Conservation (phyloP, 2,888 invertebrate genomes). For the Athalia rosae region DNA sequence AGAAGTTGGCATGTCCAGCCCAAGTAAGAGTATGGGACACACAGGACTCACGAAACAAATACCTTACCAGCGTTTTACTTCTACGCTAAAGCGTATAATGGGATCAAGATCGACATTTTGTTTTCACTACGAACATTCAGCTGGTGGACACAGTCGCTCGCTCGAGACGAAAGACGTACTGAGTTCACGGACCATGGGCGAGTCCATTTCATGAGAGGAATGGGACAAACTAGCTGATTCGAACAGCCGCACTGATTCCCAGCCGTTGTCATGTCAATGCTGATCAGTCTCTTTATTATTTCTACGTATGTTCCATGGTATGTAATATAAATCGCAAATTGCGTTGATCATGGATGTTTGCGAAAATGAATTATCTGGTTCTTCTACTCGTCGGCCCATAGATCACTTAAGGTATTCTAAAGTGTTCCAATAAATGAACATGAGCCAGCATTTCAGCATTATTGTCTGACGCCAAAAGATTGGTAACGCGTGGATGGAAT, state of each 20-base stretch:
- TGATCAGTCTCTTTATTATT: not conserved
- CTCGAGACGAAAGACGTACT: slow-evolving; percentile 31
- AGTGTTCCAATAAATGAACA: too few species aligned
- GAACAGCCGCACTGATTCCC: not conserved
- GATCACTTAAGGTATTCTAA: too few species aligned
- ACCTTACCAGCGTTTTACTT: not conserved
- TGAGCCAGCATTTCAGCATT: too few species aligned
- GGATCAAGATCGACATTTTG: slow-evolving; percentile 37
- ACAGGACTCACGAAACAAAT: not conserved
- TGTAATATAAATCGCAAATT: too few species aligned
- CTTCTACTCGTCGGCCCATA: too few species aligned
- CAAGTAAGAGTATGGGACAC: slow-evolving; percentile 15
- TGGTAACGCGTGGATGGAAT: too few species aligned
- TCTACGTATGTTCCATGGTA: not conserved
- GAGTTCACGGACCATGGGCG: slow-evolving; percentile 30
- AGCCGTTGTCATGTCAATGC: not conserved
- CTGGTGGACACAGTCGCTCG: slow-evolving; percentile 14
- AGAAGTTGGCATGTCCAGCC: slow-evolving; percentile 2
- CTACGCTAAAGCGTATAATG: slow-evolving; percentile 21
- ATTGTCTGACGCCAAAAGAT: too few species aligned
- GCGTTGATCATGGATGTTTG: too few species aligned
- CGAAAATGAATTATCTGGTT: too few species aligned
- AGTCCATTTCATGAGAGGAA: slow-evolving; percentile 29
- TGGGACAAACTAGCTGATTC: not conserved
- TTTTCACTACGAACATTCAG: slow-evolving; percentile 25